Evolutionary conservation across 2,888 invertebrate genomes (phyloP), one percentile per base, ranked within the genome.

Genomic region (Perizoma flavofasciatum): DNA sequence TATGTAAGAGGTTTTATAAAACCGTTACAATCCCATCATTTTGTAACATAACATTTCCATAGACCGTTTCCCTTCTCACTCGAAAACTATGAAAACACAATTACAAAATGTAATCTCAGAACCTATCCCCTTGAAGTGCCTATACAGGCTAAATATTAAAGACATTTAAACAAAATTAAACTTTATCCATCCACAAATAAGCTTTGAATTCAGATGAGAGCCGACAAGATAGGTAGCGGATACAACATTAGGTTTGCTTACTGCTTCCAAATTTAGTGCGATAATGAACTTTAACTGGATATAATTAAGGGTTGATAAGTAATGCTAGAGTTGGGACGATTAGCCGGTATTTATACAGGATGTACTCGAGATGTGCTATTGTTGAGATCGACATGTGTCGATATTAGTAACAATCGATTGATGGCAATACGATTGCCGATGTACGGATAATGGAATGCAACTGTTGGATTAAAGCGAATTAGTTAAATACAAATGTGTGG

Each of bases 321-420:
- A 33, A 48, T 51, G 51, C 41, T 44, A 34, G 46, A 11, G 63
- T 57, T 53, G 66, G 41, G 64, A 41, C 46, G 57, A 53, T 75
- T 69, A 68, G 59, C 65, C 70, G 68, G 74, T 67, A 50, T 66
- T 59, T 71, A 72, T 76, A 77, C 79, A 83, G 85, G 86, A 86
- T 85, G 85, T 87, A 76, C 79, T 83, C 72, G 68, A 77, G 69
- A 71, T 69, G 65, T 71, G 69, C 71, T 72, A 84, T 87, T 86
- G 88, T 87, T 78, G 78, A 68, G 74, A 81, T 82, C 83, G 85
- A 84, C 86, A 88, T 89, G 86, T 89, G 89, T 86, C 88, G 84
- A 86, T 84, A 83, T 83, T 82, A 77, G 76, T 70, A 71, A 74
- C 75, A 75, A 74, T 74, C 65, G 67, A 71, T 69, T 61, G 73